phyloP scores from a whole-genome alignment of 2,797 vertebrate species.

The Leuciscus waleckii region DNA sequence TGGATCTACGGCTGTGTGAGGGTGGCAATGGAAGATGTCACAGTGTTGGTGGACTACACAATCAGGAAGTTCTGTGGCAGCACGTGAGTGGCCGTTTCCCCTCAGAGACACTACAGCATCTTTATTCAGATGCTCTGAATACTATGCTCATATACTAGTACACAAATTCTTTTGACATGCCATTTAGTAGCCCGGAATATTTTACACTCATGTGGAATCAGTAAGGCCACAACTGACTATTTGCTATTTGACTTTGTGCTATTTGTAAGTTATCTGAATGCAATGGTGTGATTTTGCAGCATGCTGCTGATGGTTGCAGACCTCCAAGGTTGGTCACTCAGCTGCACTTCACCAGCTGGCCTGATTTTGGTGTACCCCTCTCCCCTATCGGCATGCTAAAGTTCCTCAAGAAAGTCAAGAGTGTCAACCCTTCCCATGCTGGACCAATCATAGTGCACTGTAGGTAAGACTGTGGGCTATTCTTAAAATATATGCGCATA shows the following conservation, averaged over 20 bases:
- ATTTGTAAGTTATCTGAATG: not conserved
- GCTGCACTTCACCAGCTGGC: conserved; percentile 99
- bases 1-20: conserved; percentile 91
- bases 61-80: conserved; percentile 92
- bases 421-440: conserved; percentile 86
- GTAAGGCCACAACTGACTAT: not conserved
- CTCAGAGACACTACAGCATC: not conserved
- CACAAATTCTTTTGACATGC: not conserved
- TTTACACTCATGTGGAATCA: not conserved
- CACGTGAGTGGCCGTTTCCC: conserved; percentile 78
- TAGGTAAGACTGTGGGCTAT: conserved; percentile 79
- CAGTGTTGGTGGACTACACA: conserved; percentile 95
- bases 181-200: not conserved
- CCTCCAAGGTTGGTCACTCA: conserved; percentile 90
- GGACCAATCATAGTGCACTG: conserved; percentile 95
- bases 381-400: conserved; percentile 98
- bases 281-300: conserved; percentile 68
- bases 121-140: not conserved
- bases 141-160: not conserved
- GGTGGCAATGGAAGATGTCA: conserved; percentile 90
- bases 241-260: not conserved
- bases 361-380: conserved; percentile 97
- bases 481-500: not conserved
- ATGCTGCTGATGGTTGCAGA: conserved; percentile 87
- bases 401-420: conserved; percentile 96